These are phyloP conservation scores for Pangasius larnaudii DNA, from an alignment of 2,797 vertebrate species.

Conservation along the genomic window DNA sequence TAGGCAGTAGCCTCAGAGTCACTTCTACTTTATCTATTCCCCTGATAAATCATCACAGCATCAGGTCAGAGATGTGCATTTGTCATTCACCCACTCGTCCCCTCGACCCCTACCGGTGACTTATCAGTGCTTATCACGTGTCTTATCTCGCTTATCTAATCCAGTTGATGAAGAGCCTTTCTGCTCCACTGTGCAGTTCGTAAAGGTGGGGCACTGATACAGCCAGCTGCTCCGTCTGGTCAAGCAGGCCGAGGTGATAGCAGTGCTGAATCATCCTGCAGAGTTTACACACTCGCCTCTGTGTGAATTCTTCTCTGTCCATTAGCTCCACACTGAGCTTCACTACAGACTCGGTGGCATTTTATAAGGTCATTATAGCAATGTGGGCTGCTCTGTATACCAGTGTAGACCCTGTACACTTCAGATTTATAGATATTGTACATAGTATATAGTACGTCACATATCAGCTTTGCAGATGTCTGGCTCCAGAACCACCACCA, in stretches of 20 bases:
- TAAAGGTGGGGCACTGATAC: constrained; percentile 42
- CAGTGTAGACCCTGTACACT: neutral
- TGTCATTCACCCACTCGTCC: constrained; percentile 32
- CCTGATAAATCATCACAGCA: constrained; percentile 49
- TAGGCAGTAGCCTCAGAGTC: constrained; percentile 74
- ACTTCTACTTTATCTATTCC: constrained; percentile 27
- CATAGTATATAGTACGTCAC: neutral
- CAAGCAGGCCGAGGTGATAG: constrained; percentile 41
- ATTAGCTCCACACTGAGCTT: constrained; percentile 11
- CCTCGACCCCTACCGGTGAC: constrained; percentile 17
- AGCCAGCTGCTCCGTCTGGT: constrained; percentile 44
- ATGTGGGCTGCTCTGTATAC: neutral
- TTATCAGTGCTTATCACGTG: constrained; percentile 34
- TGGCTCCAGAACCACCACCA: neutral
- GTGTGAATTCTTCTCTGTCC: constrained; percentile 16
- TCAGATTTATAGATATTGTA: neutral
- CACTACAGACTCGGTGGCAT: neutral
- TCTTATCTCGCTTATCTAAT: constrained; percentile 55
- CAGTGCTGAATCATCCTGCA: constrained; percentile 33
- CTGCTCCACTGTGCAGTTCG: constrained; percentile 34
- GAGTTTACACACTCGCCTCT: constrained; percentile 40
- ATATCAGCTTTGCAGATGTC: neutral
- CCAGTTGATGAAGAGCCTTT: constrained; percentile 41
- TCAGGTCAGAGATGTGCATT: constrained; percentile 41
- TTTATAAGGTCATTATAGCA: constrained; percentile 8